Evolutionary conservation across 2,113 vertebrate species (phyloP), one percentile per base, ranked within the genome.

Genomic region (Pleuronectes platessa): DNA sequence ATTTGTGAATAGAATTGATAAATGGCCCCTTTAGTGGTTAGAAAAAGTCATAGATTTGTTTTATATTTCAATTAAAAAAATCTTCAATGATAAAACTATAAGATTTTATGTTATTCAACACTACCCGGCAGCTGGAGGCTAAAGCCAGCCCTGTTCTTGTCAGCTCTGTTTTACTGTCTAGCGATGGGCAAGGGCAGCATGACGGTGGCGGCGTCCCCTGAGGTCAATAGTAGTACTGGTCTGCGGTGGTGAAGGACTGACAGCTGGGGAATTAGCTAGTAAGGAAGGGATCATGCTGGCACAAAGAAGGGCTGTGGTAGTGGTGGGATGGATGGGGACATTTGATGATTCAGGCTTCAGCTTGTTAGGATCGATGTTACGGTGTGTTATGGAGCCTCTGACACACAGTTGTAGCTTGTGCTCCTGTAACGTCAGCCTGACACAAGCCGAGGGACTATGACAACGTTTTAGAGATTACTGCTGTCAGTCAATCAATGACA

Each of bases 181-280:
- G 23, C 3, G 20, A 37, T 47, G 3, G 37, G 61, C 55, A 70
- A 54, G 8, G 69, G 35, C 20, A 40, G 20, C 7, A 7, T 71
- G 49, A 35, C 23, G 27, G 40, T 61, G 24, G 24, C 18, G 1
- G 58, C 17, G 27, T 37, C 56, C 47, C 60, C 6, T 66, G 23
- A 66, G 60, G 35, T 37, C n/a, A 27, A 21, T 17, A 24, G 61
- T 56, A 55, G 60, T 68, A 55, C 42, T 74, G 56, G 79, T 80
- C 40, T 51, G 53, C 59, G 47, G 49, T 68, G 62, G 68, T 58
- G 18, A 68, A 45, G 18, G 35, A 82, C 84, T 85, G 87, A 87
- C 90, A 89, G 81, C 78, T 91, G 84, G 82, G 72, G 83, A 85
- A 82, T 76, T 85, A 49, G 77, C 77, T 61, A 54, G 78, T 14